Evolutionary conservation across 1,140 invertebrate species (phyloP).

Genomic region (Ceratosolen fusciceps): DNA sequence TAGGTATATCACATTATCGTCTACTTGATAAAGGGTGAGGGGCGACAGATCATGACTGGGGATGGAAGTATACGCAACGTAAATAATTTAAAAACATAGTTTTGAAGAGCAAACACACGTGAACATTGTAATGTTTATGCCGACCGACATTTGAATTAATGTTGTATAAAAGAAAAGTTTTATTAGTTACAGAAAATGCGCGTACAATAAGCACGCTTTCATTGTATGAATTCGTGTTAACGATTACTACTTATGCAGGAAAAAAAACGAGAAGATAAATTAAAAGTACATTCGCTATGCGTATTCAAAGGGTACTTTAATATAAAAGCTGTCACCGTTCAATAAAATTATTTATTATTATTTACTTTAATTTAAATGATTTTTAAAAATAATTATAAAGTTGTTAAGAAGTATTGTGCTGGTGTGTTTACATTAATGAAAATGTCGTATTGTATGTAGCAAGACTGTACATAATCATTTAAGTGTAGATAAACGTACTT

Average conservation of each 20-base stretch:
- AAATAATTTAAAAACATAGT: neutral
- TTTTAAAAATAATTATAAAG: neutral
- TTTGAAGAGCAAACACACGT: neutral
- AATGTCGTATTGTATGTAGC: neutral
- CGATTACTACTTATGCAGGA: neutral
- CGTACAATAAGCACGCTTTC: neutral
- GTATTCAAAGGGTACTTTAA: neutral
- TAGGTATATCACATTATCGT: conserved; percentile 18
- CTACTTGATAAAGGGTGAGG: neutral
- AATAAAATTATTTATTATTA: neutral
- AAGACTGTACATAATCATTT: neutral
- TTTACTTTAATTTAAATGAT: neutral
- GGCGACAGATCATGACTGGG: no score
- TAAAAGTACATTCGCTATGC: no score
- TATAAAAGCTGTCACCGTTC: neutral
- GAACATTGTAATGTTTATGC: conserved; percentile 6
- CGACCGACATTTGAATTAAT: conserved; percentile 4
- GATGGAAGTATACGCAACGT: neutral
- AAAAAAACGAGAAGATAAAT: no score
- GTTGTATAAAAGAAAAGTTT: neutral
- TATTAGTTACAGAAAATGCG: neutral
- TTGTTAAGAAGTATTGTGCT: neutral
- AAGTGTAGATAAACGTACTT: neutral
- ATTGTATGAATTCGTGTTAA: neutral
- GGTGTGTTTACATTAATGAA: neutral